A percentile compares a stretch with the other conserved stretches of the same genome.
phyloP scores from a whole-genome alignment of 37 sponge, comb jelly and placozoan species.

The Agelas oroides region DNA sequence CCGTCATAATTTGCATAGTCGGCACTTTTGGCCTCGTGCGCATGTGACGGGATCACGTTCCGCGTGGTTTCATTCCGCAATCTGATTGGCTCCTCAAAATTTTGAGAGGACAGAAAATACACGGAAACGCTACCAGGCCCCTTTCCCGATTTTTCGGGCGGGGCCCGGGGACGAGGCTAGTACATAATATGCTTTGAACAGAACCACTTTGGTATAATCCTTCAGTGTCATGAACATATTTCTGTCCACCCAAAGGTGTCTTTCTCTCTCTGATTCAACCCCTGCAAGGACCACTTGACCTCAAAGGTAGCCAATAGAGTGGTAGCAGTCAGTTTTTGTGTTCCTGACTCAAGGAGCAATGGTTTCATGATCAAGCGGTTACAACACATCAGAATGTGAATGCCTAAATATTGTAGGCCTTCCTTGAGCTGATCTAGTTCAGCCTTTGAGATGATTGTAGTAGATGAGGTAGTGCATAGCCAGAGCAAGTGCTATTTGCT shows the following conservation, averaged over 20 bases:
- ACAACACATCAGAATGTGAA: neutral
- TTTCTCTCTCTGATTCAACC: neutral
- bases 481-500: neutral
- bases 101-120: too few relatives aligned
- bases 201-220: too few relatives aligned
- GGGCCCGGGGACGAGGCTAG: too few relatives aligned
- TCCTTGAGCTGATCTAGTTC: constrained; percentile 24
- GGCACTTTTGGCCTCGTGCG: too few relatives aligned
- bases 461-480: neutral
- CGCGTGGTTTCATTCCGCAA: too few relatives aligned
- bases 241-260: constrained; percentile 9
- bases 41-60: too few relatives aligned
- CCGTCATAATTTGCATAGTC: too few relatives aligned
- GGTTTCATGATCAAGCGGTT: neutral
- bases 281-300: neutral
- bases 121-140: too few relatives aligned
- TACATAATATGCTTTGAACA: too few relatives aligned
- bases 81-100: too few relatives aligned
- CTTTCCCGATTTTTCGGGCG: too few relatives aligned
- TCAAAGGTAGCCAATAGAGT: neutral
- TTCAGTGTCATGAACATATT: constrained; percentile 8
- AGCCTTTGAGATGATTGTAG: neutral
- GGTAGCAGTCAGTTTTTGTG: neutral
- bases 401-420: neutral
- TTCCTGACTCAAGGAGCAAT: neutral